phyloP scores from a whole-genome alignment of 2,113 vertebrate species.

The Telmatochromis brachygnathus region DNA sequence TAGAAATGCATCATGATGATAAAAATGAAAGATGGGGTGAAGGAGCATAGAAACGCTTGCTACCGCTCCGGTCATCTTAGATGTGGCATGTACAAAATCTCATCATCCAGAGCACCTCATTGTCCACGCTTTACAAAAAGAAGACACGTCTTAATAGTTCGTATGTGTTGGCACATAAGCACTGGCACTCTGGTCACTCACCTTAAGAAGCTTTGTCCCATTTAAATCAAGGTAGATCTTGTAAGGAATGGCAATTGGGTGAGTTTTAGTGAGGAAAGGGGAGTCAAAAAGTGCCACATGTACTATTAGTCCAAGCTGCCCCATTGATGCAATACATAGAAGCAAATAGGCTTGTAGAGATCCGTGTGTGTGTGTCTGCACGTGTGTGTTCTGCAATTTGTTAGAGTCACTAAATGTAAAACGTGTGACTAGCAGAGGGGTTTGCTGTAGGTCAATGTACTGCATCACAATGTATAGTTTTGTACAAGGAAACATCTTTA shows the following conservation, averaged over 20 bases:
- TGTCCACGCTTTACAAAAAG: constrained; percentile 14
- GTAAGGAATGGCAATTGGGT: constrained; percentile 8
- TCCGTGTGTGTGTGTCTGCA: not conserved
- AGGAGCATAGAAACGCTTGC: constrained; percentile 35
- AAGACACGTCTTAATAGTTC: not conserved
- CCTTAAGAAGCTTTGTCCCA: not conserved
- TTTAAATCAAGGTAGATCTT: constrained; percentile 30
- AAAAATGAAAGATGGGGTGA: constrained; percentile 3
- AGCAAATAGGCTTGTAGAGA: constrained; percentile 2
- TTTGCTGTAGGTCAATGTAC: not conserved
- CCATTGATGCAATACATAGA: constrained; percentile 9
- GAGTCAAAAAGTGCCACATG: constrained; percentile 35
- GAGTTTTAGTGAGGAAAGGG: not conserved
- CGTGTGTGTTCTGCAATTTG: not conserved
- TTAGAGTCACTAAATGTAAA: not conserved
- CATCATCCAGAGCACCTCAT: not conserved
- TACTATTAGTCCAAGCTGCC: constrained; percentile 47
- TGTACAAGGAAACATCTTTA: constrained; percentile 25
- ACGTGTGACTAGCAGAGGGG: not conserved
- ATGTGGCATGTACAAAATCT: constrained; percentile 10
- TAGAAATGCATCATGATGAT: constrained; percentile 12
- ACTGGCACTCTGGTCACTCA: constrained; percentile 34
- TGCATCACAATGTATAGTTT: constrained; percentile 28
- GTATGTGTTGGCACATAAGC: constrained; percentile 31
- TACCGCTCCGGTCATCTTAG: constrained; percentile 25